Conservation (phyloP, 2,888 invertebrate species). For the Eristalis tenax region DNA sequence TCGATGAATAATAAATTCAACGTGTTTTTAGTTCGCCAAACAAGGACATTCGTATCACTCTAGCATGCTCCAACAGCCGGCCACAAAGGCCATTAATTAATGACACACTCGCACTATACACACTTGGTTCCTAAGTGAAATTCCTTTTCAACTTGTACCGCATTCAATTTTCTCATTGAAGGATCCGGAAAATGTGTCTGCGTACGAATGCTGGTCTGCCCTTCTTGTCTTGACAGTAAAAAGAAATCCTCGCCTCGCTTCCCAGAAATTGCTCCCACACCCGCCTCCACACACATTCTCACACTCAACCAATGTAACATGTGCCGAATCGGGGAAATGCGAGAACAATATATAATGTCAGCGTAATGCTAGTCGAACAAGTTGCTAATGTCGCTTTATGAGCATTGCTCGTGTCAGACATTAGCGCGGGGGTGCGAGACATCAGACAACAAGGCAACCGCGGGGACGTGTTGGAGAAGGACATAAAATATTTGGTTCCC, state of each 20-base stretch:
- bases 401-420: slow-evolving; percentile 31
- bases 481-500: slow-evolving; percentile 20
- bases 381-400: slow-evolving; percentile 40
- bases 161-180: slow-evolving; percentile 14
- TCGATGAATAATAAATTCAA: not conserved
- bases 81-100: not conserved
- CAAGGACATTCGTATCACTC: not conserved
- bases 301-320: not conserved
- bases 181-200: not conserved
- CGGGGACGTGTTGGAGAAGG: not conserved
- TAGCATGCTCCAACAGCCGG: not conserved
- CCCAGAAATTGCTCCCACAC: not conserved
- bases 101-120: not conserved
- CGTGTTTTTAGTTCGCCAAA: not conserved
- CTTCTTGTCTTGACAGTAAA: slow-evolving; percentile 4
- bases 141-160: not conserved
- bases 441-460: not conserved
- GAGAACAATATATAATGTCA: slow-evolving; percentile 25
- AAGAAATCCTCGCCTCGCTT: not conserved
- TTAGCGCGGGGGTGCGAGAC: slow-evolving; percentile 5
- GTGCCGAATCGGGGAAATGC: slow-evolving; percentile 2
- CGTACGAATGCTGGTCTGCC: not conserved
- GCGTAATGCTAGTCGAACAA: slow-evolving; percentile 31
- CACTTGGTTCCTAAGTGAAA: not conserved
- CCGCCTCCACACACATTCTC: not conserved